Conservation (phyloP, 2,113 vertebrate genomes). For the Bolborhynchus lineola region DNA sequence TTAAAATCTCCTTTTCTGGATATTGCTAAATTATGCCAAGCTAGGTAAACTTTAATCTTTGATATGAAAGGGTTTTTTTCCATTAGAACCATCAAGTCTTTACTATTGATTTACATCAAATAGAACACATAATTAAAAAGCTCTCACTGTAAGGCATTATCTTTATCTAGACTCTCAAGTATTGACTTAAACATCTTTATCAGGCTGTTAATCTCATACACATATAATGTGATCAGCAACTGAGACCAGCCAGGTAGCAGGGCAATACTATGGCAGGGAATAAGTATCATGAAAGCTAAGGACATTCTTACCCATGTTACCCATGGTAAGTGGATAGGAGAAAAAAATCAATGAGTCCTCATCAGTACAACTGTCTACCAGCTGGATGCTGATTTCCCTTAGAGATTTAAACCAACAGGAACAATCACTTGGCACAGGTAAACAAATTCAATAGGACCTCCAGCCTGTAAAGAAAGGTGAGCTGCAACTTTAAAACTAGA, state of each 20-base stretch:
- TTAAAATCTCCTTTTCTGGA: background rate
- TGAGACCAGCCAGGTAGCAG: background rate
- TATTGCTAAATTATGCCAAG: background rate
- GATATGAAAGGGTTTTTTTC: background rate
- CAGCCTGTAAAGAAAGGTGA: background rate
- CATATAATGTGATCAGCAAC: background rate
- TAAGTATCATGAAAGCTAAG: constrained; percentile 18
- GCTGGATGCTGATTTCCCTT: background rate
- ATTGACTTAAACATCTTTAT: constrained; percentile 45
- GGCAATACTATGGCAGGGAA: background rate
- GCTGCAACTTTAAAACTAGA: background rate
- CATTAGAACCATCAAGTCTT: background rate
- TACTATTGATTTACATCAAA: background rate
- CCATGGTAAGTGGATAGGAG: background rate
- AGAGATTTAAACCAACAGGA: constrained; percentile 21
- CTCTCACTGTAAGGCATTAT: background rate
- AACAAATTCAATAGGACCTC: constrained; percentile 2
- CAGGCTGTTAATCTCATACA: constrained; percentile 28
- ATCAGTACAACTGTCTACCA: constrained; percentile 9
- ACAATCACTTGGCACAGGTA: background rate
- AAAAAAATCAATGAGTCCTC: constrained; percentile 45
- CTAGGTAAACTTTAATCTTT: background rate
- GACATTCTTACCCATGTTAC: constrained; percentile 12
- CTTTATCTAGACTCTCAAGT: background rate
- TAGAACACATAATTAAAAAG: constrained; percentile 9